A percentile compares a stretch with the other conserved stretches of the same genome.
phyloP scores from a whole-genome alignment of 2,113 vertebrate species.

The Gasterosteus aculeatus region DNA sequence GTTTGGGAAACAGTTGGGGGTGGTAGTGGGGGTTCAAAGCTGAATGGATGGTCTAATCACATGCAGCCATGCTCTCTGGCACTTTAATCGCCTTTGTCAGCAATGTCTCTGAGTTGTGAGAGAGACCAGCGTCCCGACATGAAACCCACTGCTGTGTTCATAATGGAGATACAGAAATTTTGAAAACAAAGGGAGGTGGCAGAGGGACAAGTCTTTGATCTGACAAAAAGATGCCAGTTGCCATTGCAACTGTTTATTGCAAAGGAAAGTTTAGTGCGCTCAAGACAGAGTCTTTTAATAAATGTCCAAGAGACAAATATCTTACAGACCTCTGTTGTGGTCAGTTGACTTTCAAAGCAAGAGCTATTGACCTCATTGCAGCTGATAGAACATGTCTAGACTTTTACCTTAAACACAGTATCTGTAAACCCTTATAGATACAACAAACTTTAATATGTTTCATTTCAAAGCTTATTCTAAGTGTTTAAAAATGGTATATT shows the following conservation, averaged over 20 bases:
- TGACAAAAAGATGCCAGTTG: slow-evolving; percentile 41
- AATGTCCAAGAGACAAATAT: slow-evolving; percentile 46
- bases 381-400: background rate
- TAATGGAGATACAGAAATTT: slow-evolving; percentile 54
- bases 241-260: slow-evolving; percentile 23
- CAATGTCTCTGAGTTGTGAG: slow-evolving; percentile 66
- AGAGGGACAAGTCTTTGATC: slow-evolving; percentile 59
- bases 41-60: slow-evolving; percentile 58
- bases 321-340: slow-evolving; percentile 24
- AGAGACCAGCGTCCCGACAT: slow-evolving; percentile 48
- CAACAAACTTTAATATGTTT: background rate
- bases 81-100: slow-evolving; percentile 72
- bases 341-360: slow-evolving; percentile 21
- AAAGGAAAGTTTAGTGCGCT: slow-evolving; percentile 37
- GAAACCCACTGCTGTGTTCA: slow-evolving; percentile 56
- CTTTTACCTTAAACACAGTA: background rate
- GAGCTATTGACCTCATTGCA: background rate
- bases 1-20: slow-evolving; percentile 33
- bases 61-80: slow-evolving; percentile 63
- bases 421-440: background rate
- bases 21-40: slow-evolving; percentile 41
- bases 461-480: background rate
- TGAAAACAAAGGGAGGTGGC: slow-evolving; percentile 57
- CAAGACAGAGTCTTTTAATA: slow-evolving; percentile 46
- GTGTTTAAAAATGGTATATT: background rate